Evolutionary conservation across 2,113 vertebrate genomes (phyloP).

Genomic region (Elaphurus davidianus): DNA sequence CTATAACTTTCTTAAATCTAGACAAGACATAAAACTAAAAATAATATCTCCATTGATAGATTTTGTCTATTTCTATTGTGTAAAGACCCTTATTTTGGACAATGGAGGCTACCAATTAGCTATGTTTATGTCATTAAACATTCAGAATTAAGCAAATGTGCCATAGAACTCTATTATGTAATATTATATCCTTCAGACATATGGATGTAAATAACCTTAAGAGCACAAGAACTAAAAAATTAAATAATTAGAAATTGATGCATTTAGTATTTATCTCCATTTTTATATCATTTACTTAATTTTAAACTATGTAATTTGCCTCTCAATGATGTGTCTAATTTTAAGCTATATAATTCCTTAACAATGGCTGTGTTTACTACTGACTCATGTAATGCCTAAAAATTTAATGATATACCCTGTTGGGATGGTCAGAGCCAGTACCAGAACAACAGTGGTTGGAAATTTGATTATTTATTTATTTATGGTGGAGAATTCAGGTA

Average conservation of each 20-base stretch:
- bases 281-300: not conserved
- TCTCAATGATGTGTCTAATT: not conserved
- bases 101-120: not conserved
- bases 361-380: not conserved
- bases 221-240: not conserved
- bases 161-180: not conserved
- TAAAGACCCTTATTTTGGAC: not conserved
- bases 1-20: not conserved
- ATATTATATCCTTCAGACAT: not conserved
- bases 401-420: not conserved
- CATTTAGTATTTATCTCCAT: not conserved
- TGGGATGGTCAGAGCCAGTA: not conserved
- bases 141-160: not conserved
- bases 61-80: not conserved
- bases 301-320: not conserved
- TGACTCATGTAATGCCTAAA: not conserved
- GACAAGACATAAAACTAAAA: not conserved
- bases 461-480: not conserved
- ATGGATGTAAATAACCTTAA: not conserved
- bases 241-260: not conserved
- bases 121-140: not conserved
- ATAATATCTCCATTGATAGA: not conserved
- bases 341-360: too few species aligned
- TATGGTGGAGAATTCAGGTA: not conserved
- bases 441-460: not conserved